Percentiles rank a stretch among this genome's conserved stretches.
Conservation (phyloP, 2,113 vertebrate genomes). For the Dascyllus trimaculatus region DNA sequence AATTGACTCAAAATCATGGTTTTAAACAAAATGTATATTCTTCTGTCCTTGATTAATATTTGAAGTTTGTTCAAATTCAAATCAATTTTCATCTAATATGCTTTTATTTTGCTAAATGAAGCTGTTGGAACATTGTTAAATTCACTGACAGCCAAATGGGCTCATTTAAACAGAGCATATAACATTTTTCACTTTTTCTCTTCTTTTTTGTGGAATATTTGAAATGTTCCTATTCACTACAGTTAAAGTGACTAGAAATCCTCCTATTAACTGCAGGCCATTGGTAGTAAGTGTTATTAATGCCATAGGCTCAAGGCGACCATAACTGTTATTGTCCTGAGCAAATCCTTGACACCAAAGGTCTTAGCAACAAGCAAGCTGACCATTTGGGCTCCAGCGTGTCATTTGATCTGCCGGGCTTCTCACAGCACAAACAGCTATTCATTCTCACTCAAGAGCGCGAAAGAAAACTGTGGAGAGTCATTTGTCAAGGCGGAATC, state of each 20-base stretch:
- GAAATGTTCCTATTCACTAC: neutral
- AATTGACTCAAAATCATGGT: too few species aligned
- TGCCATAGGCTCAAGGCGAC: constrained; percentile 26
- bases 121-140: too few species aligned
- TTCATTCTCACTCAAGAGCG: constrained; percentile 35
- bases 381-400: constrained; percentile 35
- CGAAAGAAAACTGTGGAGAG: constrained; percentile 52
- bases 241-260: neutral
- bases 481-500: constrained; percentile 70
- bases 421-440: constrained; percentile 32
- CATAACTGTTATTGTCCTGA: constrained; percentile 36
- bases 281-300: constrained; percentile 34
- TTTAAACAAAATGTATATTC: too few species aligned
- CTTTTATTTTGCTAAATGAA: too few species aligned
- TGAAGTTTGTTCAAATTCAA: too few species aligned
- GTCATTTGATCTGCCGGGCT: constrained; percentile 52
- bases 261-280: neutral
- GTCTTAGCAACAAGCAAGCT: constrained; percentile 57
- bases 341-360: constrained; percentile 59
- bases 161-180: too few species aligned
- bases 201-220: too few species aligned
- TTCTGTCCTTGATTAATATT: too few species aligned
- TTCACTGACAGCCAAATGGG: too few species aligned
- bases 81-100: too few species aligned
- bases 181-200: too few species aligned